Evolutionary conservation across 2,888 invertebrate species (phyloP), one percentile per base, ranked within the genome.

Genomic region (Calliphora vomitoria): DNA sequence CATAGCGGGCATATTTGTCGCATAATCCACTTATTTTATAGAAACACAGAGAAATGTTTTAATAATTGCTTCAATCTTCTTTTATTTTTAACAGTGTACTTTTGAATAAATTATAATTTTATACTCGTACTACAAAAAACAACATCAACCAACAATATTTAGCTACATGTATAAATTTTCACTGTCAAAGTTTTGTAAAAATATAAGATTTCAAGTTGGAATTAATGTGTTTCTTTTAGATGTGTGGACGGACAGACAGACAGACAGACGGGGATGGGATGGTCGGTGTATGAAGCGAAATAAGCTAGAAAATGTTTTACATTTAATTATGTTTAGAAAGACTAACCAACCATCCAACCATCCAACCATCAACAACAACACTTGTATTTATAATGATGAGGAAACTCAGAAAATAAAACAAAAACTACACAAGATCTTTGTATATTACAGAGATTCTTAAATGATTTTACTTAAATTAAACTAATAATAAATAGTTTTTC

Each of bases 151-250:
- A 60, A 25, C 25, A 25, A 25, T 35, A 35, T 35, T 35, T 18
- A 69, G 31, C 68, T 58, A 60, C 82, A 64, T 78, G 78, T 64
- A 38, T 44, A 25, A 55, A 68, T 87, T 87, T 86, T 79, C 74
- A 84, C 66, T 87, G 84, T 82, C 87, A 87, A 83, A 76, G 84
- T 68, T 78, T 83, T 84, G 25, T 25, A 35, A 41, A 76, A 55
- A 62, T 69, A 76, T 58, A 50, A 80, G 79, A 80, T 80, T 85
- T 74, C 60, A 50, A 62, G 74, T 68, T 62, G 47, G 47, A 80
- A 80, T 85, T 74, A 68, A 85, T 80, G 68, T 69, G 60, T 20
- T 50, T 25, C 25, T 25, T 69, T 50, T 69, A 20, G n/a, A 74
- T 41, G 41, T 47, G 41, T 55, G 44, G 15, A 35, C 68, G 41